Conservation (phyloP, 2,888 invertebrate genomes). For the Rhagonycha fulva region DNA sequence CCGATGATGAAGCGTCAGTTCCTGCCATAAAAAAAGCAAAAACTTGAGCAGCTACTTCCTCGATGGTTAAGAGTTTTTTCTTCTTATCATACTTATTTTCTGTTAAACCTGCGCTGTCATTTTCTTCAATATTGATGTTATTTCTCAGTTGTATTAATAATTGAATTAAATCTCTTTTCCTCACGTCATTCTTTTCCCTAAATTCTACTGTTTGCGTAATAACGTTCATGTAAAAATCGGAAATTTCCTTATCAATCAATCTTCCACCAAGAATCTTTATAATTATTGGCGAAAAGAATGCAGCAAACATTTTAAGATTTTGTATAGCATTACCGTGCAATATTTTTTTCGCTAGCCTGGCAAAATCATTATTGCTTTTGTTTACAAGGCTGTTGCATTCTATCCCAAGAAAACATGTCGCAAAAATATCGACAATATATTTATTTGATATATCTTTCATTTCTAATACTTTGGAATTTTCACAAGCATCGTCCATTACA, state of each 20-base stretch:
- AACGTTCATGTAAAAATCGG: background rate
- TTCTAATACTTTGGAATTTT: background rate
- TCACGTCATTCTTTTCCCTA: background rate
- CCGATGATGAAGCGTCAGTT: slow-evolving; percentile 50
- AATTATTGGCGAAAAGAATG: no score
- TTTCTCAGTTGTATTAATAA: background rate
- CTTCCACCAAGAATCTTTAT: background rate
- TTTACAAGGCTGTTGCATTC: background rate
- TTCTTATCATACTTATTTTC: background rate
- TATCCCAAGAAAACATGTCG: background rate
- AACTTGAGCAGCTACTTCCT: slow-evolving; percentile 37
- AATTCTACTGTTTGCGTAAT: background rate
- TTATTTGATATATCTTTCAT: background rate
- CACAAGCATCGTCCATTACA: background rate
- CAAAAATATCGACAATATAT: background rate
- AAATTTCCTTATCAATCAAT: background rate
- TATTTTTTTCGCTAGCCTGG: background rate
- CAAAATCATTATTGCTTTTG: background rate
- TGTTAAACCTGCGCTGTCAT: background rate
- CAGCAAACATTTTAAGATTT: background rate
- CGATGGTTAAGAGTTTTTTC: background rate
- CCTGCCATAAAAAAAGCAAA: slow-evolving; percentile 46
- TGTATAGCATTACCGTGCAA: background rate
- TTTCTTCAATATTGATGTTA: background rate
- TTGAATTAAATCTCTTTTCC: background rate